A percentile compares a stretch with the other conserved stretches of the same genome.
These are phyloP conservation scores for Diorhabda elongata DNA, from an alignment of 1,140 invertebrate genomes.

Conservation along the genomic window DNA sequence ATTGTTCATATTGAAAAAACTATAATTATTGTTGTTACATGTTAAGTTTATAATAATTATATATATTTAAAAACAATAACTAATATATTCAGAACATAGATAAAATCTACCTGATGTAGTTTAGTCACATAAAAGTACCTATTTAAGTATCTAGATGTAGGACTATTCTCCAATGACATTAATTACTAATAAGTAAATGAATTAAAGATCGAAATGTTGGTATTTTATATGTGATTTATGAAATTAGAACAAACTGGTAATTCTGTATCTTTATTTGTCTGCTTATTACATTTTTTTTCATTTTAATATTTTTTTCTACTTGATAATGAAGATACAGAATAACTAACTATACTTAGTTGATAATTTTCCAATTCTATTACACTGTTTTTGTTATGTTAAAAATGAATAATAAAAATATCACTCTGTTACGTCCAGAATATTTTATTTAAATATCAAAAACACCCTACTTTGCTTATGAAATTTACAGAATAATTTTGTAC, in stretches of 20 bases:
- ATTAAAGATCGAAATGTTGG: neutral
- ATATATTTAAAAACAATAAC: neutral
- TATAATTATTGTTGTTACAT: neutral
- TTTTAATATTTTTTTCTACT: neutral
- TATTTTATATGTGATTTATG: slow-evolving; percentile 3
- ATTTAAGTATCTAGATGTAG: neutral
- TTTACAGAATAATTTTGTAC: too few species aligned
- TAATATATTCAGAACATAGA: neutral
- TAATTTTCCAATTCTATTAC: slow-evolving; percentile 1
- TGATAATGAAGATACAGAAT: neutral
- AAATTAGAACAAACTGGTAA: neutral
- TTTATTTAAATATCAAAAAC: too few species aligned
- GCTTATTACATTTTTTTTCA: neutral
- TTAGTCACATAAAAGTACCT: neutral
- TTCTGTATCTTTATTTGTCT: neutral
- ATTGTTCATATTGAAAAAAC: neutral
- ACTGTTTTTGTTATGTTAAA: slow-evolving; percentile 3
- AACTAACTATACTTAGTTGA: neutral
- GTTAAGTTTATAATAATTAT: neutral
- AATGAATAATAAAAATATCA: slow-evolving; percentile 3
- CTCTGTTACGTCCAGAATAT: neutral
- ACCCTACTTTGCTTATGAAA: too few species aligned
- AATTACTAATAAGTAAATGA: neutral
- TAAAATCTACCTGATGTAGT: neutral
- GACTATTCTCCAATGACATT: neutral